Base-by-base conservation (phyloP, 2,888 invertebrate species). In the Julus scanicus region DNA sequence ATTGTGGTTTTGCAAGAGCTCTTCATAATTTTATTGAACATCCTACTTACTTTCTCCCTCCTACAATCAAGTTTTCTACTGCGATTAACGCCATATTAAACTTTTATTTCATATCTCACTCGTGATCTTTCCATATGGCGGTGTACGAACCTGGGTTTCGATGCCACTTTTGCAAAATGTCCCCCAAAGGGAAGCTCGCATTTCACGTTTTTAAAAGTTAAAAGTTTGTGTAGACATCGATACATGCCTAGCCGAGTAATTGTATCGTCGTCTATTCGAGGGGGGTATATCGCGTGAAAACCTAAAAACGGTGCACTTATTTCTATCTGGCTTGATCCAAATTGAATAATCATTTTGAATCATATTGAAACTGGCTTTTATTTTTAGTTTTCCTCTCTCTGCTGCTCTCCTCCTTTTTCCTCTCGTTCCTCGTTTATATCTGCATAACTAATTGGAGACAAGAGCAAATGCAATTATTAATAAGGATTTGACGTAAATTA, bases 391-490 rank as follows among this genome's bases (percentile, higher is more conserved):
- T 20, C 71, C 20, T 71, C 71, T 9, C 29, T 63, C 13, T 2
- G 15, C 2, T n/a, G n/a, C 57, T 6, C n/a, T n/a, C 57, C 29
- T 29, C 17, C 71, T 71, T 53, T 53, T 29, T 71, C 71, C 71
- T 71, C 71, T 63, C n/a, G 29, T 29, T 71, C 29, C 71, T 71
- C 71, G 71, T 29, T 29, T 71, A 71, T 6, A 71, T 71, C 71
- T 71, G 71, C 71, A 71, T 71, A 71, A 71, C 71, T 71, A 71
- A 71, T 71, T 71, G 71, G 71, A 71, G 71, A 71, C 71, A 71
- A 71, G 71, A 71, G 71, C 71, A 71, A 71, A 71, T 71, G 71
- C 71, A 71, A 71, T 71, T 71, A 71, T 71, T 71, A 71, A 71
- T 71, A 71, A 71, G 71, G 71, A 71, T 71, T 71, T 71, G 71